Base-by-base conservation (phyloP, 2,113 vertebrate species). In the Cottus gobio region DNA sequence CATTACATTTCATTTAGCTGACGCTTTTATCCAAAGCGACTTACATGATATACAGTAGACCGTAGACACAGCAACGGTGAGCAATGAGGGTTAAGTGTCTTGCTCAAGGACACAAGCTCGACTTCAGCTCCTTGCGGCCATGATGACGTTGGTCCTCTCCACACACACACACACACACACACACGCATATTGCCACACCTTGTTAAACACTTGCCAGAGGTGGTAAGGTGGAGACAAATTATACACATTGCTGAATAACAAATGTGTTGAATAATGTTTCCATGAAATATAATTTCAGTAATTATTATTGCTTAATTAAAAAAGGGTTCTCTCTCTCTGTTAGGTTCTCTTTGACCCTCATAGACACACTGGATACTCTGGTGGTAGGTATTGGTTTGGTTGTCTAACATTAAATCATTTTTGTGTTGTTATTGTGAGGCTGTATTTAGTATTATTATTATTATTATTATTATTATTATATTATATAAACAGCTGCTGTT, bases 321-420 rank as follows among this genome's bases (percentile, higher is more conserved):
- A 84, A 82, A 8, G 12, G 57, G 10, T 86, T 7, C 80, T 86
- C 9, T 77, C 31, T 90, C 20, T 73, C 28, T 90, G 87, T 63
- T 57, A 99, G 98, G 90, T 99, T 99, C 94, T 99, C 98, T 16
- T 93, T 99, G 89, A 99, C 97, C 22, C 94, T 99, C 81, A 97
- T 99, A 66, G 98, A 99, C 93, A 97, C 98, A 46, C 94, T 99
- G 94, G 98, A 99, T 90, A 99, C 98, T 87, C 96, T 99, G 84
- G 97, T 96, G 96, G 98, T 99, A 92, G 91, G 97, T 96, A 36
- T 70, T 34, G 15, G 8, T 73, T 69, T 67, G 18, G 10, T 66
- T 65, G n/a, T 56, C 5, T 54, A 34, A 24, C 6, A 15, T n/a
- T n/a, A n/a, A n/a, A 15, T 42, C 15, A 3, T 57, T 3, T 58